Conservation (phyloP, 2,888 invertebrate genomes). For the Drosophila kambysellisi region DNA sequence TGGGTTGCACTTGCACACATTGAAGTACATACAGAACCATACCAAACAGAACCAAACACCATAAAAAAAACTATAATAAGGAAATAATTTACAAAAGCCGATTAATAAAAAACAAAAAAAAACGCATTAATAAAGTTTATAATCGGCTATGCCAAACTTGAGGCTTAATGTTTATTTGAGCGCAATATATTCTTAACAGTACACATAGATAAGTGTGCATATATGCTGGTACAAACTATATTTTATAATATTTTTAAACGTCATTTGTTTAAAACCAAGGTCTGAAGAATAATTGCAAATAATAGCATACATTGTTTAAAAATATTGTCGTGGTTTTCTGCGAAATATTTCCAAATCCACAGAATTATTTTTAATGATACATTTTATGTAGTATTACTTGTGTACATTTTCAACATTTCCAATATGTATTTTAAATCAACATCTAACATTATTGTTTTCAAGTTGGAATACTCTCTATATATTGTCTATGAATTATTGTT, state of each 20-base stretch:
- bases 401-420: background rate
- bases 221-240: background rate
- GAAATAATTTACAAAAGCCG: constrained; percentile 27
- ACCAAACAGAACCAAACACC: background rate
- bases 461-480: background rate
- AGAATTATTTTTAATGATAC: background rate
- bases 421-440: background rate
- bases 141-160: constrained; percentile 24
- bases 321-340: background rate
- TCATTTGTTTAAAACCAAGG: background rate
- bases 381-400: background rate
- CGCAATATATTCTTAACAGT: constrained; percentile 3
- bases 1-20: background rate
- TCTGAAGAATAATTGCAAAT: background rate
- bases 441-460: background rate
- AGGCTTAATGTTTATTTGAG: constrained; percentile 23
- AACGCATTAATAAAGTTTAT: constrained; percentile 28
- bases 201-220: background rate
- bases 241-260: background rate
- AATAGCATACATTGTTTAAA: background rate
- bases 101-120: background rate
- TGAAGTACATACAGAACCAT: no score
- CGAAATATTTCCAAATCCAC: background rate
- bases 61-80: constrained; percentile 20
- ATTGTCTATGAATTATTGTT: constrained; percentile 43